Conservation (phyloP, 1,140 invertebrate species). For the Hormaphis cornu region DNA sequence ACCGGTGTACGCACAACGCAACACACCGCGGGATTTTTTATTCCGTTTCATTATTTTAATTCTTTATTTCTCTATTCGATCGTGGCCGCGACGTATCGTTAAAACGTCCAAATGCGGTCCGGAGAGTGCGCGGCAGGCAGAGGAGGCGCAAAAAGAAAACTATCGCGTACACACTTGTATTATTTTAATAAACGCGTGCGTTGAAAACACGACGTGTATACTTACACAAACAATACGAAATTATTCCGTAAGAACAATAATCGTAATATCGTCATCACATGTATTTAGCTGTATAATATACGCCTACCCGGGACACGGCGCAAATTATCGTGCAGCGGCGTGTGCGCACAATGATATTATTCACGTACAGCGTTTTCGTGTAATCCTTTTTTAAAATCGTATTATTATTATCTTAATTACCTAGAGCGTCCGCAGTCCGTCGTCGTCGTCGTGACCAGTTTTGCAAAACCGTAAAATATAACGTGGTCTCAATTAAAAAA, state of each 20-base stretch:
- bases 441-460: constrained; percentile 16
- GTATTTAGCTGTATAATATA: no score
- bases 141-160: not conserved
- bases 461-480: not conserved
- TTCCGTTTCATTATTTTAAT: not conserved
- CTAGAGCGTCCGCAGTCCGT: not conserved
- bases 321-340: not conserved
- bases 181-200: no score
- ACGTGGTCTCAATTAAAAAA: not conserved
- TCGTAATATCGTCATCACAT: not conserved
- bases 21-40: not conserved
- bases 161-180: not conserved
- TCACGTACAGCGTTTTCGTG: not conserved
- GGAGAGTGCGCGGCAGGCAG: not conserved
- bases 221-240: not conserved
- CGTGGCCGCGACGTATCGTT: not conserved
- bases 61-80: not conserved
- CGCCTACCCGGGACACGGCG: not conserved
- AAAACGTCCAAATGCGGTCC: not conserved
- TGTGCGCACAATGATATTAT: not conserved
- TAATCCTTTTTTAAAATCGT: not conserved
- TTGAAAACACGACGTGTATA: no score
- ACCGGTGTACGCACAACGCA: no score
- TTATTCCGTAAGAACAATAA: not conserved
- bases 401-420: not conserved